Evolutionary conservation across 2,888 invertebrate species (phyloP), one percentile per base, ranked within the genome.

Genomic region (Zaprionus obscuricornis): DNA sequence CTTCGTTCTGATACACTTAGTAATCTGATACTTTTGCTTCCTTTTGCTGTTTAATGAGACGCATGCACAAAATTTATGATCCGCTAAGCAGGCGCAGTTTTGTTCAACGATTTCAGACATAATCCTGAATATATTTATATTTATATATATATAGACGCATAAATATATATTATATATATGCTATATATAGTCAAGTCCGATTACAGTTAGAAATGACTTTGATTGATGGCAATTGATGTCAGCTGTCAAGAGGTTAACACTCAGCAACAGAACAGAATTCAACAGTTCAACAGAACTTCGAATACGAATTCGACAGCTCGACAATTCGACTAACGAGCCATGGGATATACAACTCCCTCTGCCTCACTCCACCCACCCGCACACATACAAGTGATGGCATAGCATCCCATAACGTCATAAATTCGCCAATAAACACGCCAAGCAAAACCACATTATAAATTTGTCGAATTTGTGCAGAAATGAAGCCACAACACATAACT

Each of bases 21-120:
- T 73, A 86, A 87, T 77, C 70, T 64, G 84, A 87, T 85, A 86
- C 70, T 83, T 85, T 85, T 84, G 77, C n/a, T 79, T 74, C 73
- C 76, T 76, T 73, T 77, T 65, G 63, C 65, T 87, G 86, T 65
- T 76, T 85, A 86, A 86, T 86, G 86, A 86, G 85, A 83, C 86
- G 82, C 70, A 81, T 87, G 85, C 87, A 86, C 86, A 76, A 87
- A 74, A 84, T 87, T 86, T 84, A 85, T 87, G 84, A 79, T 84
- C 79, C 76, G 86, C 76, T 87, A 72, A 73, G 71, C 84, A 84
- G 79, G 74, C 84, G 75, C 81, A 85, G 84, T 78, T 86, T 84
- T 84, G 81, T 84, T 85, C 73, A 85, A 74, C 72, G 64, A 55
- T 29, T 60, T 5, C 36, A 24, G 55, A 55, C 63, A 49, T 64